Conservation (phyloP, 2,113 vertebrate species). For the Mirounga angustirostris region DNA sequence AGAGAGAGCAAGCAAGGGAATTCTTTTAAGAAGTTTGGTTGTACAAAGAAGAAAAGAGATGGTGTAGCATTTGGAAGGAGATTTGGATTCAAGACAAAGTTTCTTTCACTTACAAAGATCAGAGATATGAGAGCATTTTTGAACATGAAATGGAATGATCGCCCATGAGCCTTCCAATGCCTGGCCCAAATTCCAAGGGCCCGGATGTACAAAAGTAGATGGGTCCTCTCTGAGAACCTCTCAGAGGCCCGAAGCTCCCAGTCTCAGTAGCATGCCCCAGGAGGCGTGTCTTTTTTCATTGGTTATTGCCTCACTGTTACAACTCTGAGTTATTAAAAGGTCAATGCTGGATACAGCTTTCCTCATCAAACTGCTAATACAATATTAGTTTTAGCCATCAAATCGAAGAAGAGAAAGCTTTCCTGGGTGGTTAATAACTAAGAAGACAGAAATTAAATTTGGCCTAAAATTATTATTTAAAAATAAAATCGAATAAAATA, state of each 20-base stretch:
- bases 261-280: not conserved
- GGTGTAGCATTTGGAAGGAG: not conserved
- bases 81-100: not conserved
- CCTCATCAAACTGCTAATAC: not conserved
- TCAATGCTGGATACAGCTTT: not conserved
- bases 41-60: not conserved
- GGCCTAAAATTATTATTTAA: not conserved
- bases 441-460: conserved; percentile 40
- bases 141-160: not conserved
- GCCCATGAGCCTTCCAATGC: not conserved
- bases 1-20: not conserved
- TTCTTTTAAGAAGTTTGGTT: not conserved
- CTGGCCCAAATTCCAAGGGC: not conserved
- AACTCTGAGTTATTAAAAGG: not conserved
- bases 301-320: not conserved
- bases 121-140: not conserved
- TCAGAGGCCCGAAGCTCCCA: not conserved
- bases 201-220: not conserved
- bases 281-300: not conserved
- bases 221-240: not conserved
- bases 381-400: not conserved
- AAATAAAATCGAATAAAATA: not conserved
- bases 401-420: not conserved
- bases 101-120: not conserved
- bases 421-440: not conserved